Base-by-base conservation (phyloP, 1,140 invertebrate species). In the Microplitis mediator region DNA sequence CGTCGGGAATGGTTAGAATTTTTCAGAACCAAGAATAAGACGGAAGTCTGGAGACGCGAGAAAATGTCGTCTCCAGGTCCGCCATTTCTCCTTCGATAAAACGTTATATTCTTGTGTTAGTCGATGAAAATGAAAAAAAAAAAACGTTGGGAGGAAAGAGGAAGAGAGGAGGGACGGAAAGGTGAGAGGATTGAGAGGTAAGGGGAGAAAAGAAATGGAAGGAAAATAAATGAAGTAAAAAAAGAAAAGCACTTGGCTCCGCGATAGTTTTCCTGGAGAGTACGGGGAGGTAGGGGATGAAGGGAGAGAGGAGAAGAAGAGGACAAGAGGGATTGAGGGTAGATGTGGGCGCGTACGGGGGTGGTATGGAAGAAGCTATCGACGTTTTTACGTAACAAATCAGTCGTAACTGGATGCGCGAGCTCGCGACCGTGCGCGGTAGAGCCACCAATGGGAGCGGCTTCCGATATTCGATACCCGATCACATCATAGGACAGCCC, bases 361-460 rank as follows among this genome's bases (percentile, higher is more conserved):
- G 78, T 74, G 77, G 79, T 85, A 86, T 85, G 39, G 39, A 45
- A 85, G 82, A 84, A 83, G 81, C 82, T 87, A 87, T 87, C 85
- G 86, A 87, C 86, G 85, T 87, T 87, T 87, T 87, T 87, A 86
- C 86, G 85, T 86, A 86, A 87, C 86, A 87, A 86, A 87, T 87
- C 86, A 86, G 86, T 87, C 85, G 86, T 84, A 85, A 86, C 84
- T 84, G 80, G 39, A 11, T 79, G 80, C 82, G 82, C 83, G 78
- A 73, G 75, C 75, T 76, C 39, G 82, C 82, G 83, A 83, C 81
- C 80, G 81, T 83, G 84, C 81, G 84, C 82, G 78, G 79, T 82
- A 76, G 78, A 81, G 76, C 81, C 74, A 82, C 86, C 86, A 87
- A 86, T 86, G 79, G 79, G 83, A 85, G 78, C 74, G 78, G 81